Evolutionary conservation across 2,113 vertebrate species (phyloP), one percentile per base, ranked within the genome.

Genomic region (Nesogale talazaci): DNA sequence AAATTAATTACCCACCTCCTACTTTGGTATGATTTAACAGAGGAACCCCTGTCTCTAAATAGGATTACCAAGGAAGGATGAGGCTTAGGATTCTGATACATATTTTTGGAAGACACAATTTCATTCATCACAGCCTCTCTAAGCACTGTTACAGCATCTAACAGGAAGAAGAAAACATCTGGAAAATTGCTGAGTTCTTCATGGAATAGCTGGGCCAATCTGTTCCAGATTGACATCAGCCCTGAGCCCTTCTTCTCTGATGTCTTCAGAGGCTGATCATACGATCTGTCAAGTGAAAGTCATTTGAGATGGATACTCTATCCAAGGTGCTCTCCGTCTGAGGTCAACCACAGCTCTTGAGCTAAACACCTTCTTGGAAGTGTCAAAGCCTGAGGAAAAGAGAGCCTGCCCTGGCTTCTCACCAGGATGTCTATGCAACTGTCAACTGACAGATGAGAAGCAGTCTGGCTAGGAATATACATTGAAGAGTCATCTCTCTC

Each of bases 281-380:
- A 77, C 46, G 29, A 3, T 36, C 19, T 36, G 40, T 36, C 31
- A 59, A 86, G 40, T 27, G 23, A 83, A 29, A 40, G 27, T 15
- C 16, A 17, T 46, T 77, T 86, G 77, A 12, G 25, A 56, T 65
- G 38, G 25, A 59, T 67, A 63, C 38, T 57, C 16, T 40, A 63
- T 72, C 23, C 29, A 38, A 67, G 40, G 36, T 84, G 88, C 85
- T 75, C 67, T 92, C 80, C 77, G 38, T 63, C 31, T 74, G 88
- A 80, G 29, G 40, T 74, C 34, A n/a, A n/a, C 6, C 38, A 40
- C 46, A 34, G 34, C 38, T 83, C 15, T 86, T 31, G 42, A 40
- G 0, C 38, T 90, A 36, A 81, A 38, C 19, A 31, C 46, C 75
- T 31, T 52, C 15, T 70, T 31, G 63, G 36, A 72, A 56, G 34